Conservation (phyloP, 2,797 vertebrate genomes). For the Myiotriccus ornatus region DNA sequence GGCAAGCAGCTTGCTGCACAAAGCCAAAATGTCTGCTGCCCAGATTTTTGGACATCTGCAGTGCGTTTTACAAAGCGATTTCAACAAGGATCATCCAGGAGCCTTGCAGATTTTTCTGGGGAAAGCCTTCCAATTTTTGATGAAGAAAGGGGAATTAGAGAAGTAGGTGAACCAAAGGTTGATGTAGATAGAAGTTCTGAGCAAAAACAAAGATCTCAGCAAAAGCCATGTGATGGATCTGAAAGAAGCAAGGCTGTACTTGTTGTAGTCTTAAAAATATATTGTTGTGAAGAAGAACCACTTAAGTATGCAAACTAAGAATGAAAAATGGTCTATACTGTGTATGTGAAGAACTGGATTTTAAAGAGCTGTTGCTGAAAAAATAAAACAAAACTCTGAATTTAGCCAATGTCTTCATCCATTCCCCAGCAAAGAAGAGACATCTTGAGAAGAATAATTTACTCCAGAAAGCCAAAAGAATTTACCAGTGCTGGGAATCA, state of each 20-base stretch:
- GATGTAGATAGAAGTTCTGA: neutral
- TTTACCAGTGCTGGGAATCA: neutral
- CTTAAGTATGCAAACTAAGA: neutral
- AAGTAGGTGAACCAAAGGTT: neutral
- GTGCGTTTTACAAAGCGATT: neutral
- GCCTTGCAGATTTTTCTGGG: neutral
- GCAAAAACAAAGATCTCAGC: neutral
- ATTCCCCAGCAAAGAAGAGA: neutral
- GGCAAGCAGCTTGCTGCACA: neutral
- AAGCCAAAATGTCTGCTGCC: neutral
- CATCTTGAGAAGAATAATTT: neutral
- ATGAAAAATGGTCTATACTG: neutral
- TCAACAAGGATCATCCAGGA: neutral
- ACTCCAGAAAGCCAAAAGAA: neutral
- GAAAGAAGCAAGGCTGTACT: neutral
- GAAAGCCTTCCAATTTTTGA: neutral
- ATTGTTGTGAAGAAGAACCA: neutral
- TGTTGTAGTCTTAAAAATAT: neutral
- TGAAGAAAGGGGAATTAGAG: neutral
- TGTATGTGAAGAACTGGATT: neutral
- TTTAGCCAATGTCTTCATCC: neutral
- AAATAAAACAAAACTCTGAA: neutral
- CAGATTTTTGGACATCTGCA: neutral
- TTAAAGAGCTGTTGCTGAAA: neutral
- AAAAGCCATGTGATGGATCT: neutral